Percentiles rank a stretch among this genome's conserved stretches.
Conservation (phyloP, 1,140 invertebrate species). For the Eueides isabella region DNA sequence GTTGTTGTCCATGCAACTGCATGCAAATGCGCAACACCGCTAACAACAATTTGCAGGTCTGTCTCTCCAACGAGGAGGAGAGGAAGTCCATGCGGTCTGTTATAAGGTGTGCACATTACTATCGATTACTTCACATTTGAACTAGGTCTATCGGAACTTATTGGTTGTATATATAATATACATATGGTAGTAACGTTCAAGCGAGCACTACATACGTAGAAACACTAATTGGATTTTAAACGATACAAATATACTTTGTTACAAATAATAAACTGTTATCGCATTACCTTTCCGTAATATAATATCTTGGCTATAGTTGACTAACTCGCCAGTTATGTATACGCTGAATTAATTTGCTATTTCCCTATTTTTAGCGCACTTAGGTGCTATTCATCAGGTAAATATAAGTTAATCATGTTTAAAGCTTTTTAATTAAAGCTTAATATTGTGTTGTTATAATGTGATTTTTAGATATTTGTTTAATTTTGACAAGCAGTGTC, state of each 20-base stretch:
- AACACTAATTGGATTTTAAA: conserved; percentile 42
- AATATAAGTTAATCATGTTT: conserved; percentile 58
- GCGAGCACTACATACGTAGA: conserved; percentile 1
- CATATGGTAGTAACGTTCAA: background rate
- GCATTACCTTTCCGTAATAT: conserved; percentile 27
- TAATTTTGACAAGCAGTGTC: background rate
- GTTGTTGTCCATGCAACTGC: conserved; percentile 71
- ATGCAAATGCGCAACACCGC: conserved; percentile 58
- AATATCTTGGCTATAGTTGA: conserved; percentile 37
- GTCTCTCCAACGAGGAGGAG: conserved; percentile 77
- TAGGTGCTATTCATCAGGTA: conserved; percentile 75
- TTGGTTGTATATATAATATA: background rate
- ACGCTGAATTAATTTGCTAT: conserved; percentile 49
- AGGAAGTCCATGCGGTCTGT: conserved; percentile 84
- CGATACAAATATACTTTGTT: conserved; percentile 38
- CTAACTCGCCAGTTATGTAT: conserved; percentile 28
- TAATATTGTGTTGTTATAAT: conserved; percentile 14
- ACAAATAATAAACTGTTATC: conserved; percentile 33
- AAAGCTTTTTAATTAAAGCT: conserved; percentile 37
- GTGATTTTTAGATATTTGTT: background rate
- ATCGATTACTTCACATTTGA: conserved; percentile 51
- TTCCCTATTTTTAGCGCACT: conserved; percentile 79
- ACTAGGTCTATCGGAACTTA: conserved; percentile 46
- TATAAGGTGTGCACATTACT: conserved; percentile 82
- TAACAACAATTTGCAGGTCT: conserved; percentile 83